Evolutionary conservation across 92 coral and sea anemone genomes (phyloP).

Genomic region (Galaxea fascicularis): DNA sequence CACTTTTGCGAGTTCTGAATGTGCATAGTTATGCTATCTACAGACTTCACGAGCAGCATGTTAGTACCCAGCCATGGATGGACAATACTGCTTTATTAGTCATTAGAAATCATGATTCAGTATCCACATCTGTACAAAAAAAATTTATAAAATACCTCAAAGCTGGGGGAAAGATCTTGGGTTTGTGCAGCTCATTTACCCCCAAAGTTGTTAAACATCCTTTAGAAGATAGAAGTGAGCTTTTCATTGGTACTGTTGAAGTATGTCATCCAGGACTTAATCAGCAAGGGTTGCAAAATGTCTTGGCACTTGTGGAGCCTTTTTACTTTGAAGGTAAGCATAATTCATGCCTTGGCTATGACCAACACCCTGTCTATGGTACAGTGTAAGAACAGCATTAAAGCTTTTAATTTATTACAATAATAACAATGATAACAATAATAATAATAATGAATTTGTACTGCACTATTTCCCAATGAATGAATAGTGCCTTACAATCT

Average conservation of each 20-base stretch:
- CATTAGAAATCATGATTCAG: conserved; percentile 49
- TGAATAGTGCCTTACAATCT: too few relatives aligned
- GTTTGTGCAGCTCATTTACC: conserved; percentile 62
- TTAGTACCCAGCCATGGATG: conserved; percentile 85
- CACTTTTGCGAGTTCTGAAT: conserved; percentile 60
- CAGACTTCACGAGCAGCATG: conserved; percentile 63
- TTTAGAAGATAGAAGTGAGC: background rate
- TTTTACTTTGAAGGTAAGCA: conserved; percentile 65
- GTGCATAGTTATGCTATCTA: conserved; percentile 86
- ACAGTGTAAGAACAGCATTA: too few relatives aligned
- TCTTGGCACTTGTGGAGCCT: conserved; percentile 52
- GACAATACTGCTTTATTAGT: conserved; percentile 84
- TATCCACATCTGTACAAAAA: conserved; percentile 47
- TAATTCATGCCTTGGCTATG: background rate
- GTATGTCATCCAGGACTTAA: background rate
- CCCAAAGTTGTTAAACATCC: conserved; percentile 28
- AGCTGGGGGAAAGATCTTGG: conserved; percentile 81
- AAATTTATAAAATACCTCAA: conserved; percentile 55
- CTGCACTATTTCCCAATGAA: too few relatives aligned
- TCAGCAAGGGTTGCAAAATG: background rate
- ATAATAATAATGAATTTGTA: too few relatives aligned
- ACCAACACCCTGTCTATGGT: too few relatives aligned
- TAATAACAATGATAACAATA: too few relatives aligned
- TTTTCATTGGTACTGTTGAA: conserved; percentile 15
- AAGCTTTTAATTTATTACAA: too few relatives aligned